These are phyloP conservation scores for Promerops cafer DNA, from an alignment of 2,113 vertebrate genomes.

Conservation along the genomic window DNA sequence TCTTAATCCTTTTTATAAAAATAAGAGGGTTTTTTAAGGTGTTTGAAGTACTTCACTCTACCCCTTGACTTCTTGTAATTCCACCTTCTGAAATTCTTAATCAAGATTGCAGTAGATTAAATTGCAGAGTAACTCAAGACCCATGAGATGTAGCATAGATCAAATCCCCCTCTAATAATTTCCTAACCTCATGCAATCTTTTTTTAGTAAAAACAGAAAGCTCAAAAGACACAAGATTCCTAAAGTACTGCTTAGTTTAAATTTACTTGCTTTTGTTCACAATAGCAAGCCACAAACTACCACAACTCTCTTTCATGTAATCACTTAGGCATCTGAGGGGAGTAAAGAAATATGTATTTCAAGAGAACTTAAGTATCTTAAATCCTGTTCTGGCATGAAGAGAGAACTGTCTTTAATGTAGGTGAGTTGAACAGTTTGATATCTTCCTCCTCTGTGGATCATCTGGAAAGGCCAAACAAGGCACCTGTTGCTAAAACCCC, in stretches of 20 bases:
- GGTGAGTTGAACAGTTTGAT: not conserved
- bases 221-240: not conserved
- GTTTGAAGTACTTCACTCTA: constrained; percentile 11
- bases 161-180: not conserved
- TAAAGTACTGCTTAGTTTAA: not conserved
- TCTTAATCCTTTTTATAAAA: not conserved
- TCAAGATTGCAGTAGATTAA: not conserved
- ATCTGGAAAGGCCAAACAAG: not conserved
- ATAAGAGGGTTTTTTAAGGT: not conserved
- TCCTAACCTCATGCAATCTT: not conserved
- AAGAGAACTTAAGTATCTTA: not conserved
- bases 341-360: not conserved
- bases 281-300: not conserved
- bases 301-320: not conserved
- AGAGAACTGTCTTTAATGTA: not conserved
- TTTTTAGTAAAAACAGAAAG: not conserved
- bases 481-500: not conserved
- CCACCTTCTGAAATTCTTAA: not conserved
- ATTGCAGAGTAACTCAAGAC: not conserved
- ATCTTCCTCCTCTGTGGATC: not conserved
- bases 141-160: not conserved
- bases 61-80: not conserved
- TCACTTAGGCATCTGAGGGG: not conserved
- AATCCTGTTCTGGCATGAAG: not conserved
- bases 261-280: not conserved